Evolutionary conservation across 1,140 invertebrate genomes (phyloP).

Genomic region (Hyles vespertilio): DNA sequence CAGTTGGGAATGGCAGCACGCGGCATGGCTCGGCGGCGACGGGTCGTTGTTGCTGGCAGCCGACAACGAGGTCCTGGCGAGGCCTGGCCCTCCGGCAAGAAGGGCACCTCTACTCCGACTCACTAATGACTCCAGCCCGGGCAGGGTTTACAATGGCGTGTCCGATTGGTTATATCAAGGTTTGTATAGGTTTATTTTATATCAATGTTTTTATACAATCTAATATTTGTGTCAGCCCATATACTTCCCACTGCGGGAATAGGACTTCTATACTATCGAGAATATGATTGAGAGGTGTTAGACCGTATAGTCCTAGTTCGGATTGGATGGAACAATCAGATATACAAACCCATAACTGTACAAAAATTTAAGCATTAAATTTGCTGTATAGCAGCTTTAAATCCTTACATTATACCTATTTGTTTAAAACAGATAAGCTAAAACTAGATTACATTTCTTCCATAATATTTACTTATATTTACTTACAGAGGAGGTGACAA

Average conservation of each 20-base stretch:
- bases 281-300: too few relatives aligned
- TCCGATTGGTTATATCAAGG: conserved; percentile 97
- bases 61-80: conserved; percentile 92
- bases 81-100: conserved; percentile 80
- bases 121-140: conserved; percentile 84
- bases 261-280: too few relatives aligned
- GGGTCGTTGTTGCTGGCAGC: conserved; percentile 83
- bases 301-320: too few relatives aligned
- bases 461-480: neutral
- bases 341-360: too few relatives aligned
- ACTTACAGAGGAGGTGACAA: conserved; percentile 84
- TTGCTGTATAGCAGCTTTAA: too few relatives aligned
- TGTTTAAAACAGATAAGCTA: too few relatives aligned
- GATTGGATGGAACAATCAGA: too few relatives aligned
- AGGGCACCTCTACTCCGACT: conserved; percentile 76
- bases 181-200: conserved; percentile 37
- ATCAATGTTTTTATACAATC: neutral
- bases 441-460: too few relatives aligned
- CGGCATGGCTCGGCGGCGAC: conserved; percentile 85
- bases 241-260: too few relatives aligned
- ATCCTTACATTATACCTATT: too few relatives aligned
- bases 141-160: conserved; percentile 91
- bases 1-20: conserved; percentile 84
- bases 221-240: too few relatives aligned
- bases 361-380: too few relatives aligned